Percentiles rank a stretch among this genome's conserved stretches.
Evolutionary conservation across 2,113 vertebrate genomes (phyloP).

Genomic region (Spheniscus mendiculus): DNA sequence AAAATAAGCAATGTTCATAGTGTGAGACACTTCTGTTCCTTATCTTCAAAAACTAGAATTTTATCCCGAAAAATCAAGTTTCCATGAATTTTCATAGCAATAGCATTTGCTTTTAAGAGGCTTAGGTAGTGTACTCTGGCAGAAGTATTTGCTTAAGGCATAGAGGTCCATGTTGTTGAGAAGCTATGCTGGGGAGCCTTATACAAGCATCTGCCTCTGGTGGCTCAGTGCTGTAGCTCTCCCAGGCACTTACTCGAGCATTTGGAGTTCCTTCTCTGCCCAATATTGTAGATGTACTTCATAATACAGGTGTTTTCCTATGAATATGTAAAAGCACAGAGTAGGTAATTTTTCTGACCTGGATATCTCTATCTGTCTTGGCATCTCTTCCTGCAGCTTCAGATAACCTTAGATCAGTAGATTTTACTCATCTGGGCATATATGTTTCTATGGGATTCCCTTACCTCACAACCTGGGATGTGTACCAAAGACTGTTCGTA

Average conservation of each 20-base stretch:
- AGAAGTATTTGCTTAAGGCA: not conserved
- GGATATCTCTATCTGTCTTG: not conserved
- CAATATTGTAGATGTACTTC: rapidly evolving
- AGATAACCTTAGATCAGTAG: not conserved
- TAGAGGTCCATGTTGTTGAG: not conserved
- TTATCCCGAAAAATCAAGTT: not conserved
- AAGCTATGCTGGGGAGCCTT: not conserved
- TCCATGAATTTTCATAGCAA: not conserved
- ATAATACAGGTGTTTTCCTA: not conserved
- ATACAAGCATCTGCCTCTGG: not conserved
- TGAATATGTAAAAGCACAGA: not conserved
- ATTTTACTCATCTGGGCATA: not conserved
- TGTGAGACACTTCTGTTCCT: not conserved
- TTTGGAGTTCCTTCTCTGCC: not conserved
- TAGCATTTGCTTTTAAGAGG: not conserved
- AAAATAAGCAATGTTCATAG: not conserved
- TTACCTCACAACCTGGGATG: not conserved
- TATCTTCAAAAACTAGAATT: not conserved
- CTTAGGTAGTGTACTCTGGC: not conserved
- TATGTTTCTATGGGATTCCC: not conserved
- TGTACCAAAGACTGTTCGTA: not conserved
- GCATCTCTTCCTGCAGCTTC: not conserved
- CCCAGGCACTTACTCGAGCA: not conserved
- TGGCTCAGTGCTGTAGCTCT: not conserved
- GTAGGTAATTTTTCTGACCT: not conserved